phyloP scores from a whole-genome alignment of 2,113 vertebrate genomes.

The Sinosuthora webbiana region DNA sequence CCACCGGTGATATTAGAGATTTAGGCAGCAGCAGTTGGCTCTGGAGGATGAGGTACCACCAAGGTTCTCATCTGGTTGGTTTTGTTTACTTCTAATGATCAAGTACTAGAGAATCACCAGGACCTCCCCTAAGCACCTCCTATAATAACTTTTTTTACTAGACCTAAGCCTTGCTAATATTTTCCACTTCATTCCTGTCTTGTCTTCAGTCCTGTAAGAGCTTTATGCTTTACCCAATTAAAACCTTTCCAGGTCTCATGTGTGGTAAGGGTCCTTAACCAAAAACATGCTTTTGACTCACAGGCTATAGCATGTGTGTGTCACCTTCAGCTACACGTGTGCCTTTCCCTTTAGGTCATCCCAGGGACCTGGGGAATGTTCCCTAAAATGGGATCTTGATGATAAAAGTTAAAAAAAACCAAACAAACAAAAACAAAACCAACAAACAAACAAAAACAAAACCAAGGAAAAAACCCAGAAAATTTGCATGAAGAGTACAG shows the following conservation, averaged over 20 bases:
- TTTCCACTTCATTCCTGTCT: not conserved
- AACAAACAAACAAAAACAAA: not conserved
- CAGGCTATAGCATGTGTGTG: not conserved
- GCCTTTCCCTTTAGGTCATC: not conserved
- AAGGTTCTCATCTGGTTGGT: not conserved
- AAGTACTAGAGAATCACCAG: not conserved
- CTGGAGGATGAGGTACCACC: not conserved
- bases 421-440: not conserved
- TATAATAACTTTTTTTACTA: not conserved
- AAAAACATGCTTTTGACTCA: not conserved
- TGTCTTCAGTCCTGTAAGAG: not conserved
- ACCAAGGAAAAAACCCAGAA: not conserved
- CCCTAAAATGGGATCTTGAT: not conserved
- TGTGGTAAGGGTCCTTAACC: not conserved
- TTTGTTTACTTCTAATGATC: not conserved
- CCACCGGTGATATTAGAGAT: rapidly evolving
- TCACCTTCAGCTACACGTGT: not conserved
- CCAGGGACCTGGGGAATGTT: not conserved
- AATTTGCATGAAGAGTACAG: not conserved
- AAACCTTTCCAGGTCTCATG: not conserved
- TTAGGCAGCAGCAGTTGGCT: not conserved
- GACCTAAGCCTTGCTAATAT: not conserved
- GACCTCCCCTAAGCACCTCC: not conserved
- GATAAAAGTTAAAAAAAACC: not conserved
- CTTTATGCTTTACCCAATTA: not conserved